phyloP scores from a whole-genome alignment of 2,113 vertebrate genomes.

The Oryctolagus cuniculus region mOryCun1.1 NC_091433.1:147720001-147720500 shows the following conservation, averaged over 20 bases:
- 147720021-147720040: no score
- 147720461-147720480: neutral
- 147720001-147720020: no score
- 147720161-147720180: no score
- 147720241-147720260: neutral
- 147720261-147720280: neutral
- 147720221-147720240: neutral
- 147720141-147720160: no score
- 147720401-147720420: constrained; percentile 10
- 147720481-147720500: neutral
- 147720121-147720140: no score
- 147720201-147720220: neutral
- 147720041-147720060: no score
- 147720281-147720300: neutral
- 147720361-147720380: neutral
- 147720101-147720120: no score
- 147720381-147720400: neutral
- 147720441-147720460: neutral
- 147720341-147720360: neutral
- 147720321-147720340: neutral
- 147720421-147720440: neutral
- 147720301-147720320: neutral
- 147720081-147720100: no score
- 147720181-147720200: neutral
- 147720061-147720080: no score